Evolutionary conservation across 2,113 vertebrate species (phyloP).

Genomic region (Ageneiosus marmoratus): DNA sequence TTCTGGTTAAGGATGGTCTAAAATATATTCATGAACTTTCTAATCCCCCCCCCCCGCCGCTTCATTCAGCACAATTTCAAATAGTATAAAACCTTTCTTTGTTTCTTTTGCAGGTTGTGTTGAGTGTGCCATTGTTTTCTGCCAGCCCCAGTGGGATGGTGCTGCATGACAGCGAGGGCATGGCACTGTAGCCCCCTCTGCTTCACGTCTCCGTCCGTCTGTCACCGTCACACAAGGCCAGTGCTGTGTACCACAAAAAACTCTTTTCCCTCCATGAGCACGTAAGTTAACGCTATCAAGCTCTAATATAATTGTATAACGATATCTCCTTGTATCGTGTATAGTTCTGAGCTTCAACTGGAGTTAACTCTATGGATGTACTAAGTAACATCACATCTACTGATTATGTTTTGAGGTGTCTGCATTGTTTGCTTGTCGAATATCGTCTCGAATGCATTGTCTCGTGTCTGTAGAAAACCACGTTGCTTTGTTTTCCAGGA

Average conservation of each 20-base stretch:
- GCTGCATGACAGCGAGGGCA: slow-evolving; percentile 66
- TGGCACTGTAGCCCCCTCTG: slow-evolving; percentile 62
- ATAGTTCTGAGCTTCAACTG: background rate
- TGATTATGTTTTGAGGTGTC: background rate
- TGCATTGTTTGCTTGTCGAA: background rate
- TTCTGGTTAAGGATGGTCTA: background rate
- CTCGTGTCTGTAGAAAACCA: background rate
- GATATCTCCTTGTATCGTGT: background rate
- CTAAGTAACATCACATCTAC: background rate
- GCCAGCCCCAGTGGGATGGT: slow-evolving; percentile 66
- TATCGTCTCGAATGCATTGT: too few species aligned
- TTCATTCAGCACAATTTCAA: background rate
- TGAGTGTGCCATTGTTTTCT: slow-evolving; percentile 55
- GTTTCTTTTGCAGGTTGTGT: slow-evolving; percentile 22
- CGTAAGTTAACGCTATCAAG: slow-evolving; percentile 51
- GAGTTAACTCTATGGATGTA: background rate
- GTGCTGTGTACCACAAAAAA: slow-evolving; percentile 60
- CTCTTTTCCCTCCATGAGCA: slow-evolving; percentile 67
- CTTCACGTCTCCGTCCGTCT: slow-evolving; percentile 36
- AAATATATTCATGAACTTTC: background rate
- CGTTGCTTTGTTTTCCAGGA: background rate
- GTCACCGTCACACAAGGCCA: slow-evolving; percentile 36
- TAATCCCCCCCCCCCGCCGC: background rate
- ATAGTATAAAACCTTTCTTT: background rate
- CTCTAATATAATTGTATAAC: background rate